Base-by-base conservation (phyloP, 2,113 vertebrate species). In the Gnathonemus longibarbis region DNA sequence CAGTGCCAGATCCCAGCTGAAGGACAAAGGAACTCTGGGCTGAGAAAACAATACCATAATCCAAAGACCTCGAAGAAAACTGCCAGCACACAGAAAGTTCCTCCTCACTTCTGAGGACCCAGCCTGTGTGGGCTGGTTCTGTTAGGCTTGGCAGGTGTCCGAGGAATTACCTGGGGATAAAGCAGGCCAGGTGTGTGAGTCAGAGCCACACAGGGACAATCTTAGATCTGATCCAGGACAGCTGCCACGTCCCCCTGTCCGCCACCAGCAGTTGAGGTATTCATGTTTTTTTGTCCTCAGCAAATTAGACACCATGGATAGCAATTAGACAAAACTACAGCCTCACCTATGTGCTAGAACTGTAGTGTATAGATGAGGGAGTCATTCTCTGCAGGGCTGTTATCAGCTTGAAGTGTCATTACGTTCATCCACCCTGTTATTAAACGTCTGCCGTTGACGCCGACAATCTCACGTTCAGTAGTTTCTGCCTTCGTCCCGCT, bases 381-480 rank as follows among this genome's bases (percentile, higher is more conserved):
- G 94, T 93, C 91, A 89, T 91, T 90, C 92, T 91, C 91, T 88
- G 90, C 89, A 88, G 90, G 93, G 91, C 92, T 93, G 94, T 95
- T 95, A 94, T 95, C 94, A 92, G 91, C 84, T 88, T 42, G 91
- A 93, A 93, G 92, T 95, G 95, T 95, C 92, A 95, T 96, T 95
- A 95, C 92, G 90, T 48, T 21, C 88, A 27, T 46, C 90, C 31
- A 89, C 70, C 45, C 39, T 84, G 21, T 84, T 42, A 89, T 89
- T 89, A 89, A 31, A 56, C 35, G 53, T 58, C 50, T 58, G 31
- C 31, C 19, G 24, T 10, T 11, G 53, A 88, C 21, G 19, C 31
- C 35, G 17, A 52, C 35, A 17, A 45, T 62, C 6, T 24, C 24
- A 49, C 8, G 3, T 15, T 89, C 53, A 56, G 89, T 50, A 15